These are phyloP conservation scores for Pogonocichla stellata DNA, from an alignment of 2,113 vertebrate species.

Conservation along the genomic window DNA sequence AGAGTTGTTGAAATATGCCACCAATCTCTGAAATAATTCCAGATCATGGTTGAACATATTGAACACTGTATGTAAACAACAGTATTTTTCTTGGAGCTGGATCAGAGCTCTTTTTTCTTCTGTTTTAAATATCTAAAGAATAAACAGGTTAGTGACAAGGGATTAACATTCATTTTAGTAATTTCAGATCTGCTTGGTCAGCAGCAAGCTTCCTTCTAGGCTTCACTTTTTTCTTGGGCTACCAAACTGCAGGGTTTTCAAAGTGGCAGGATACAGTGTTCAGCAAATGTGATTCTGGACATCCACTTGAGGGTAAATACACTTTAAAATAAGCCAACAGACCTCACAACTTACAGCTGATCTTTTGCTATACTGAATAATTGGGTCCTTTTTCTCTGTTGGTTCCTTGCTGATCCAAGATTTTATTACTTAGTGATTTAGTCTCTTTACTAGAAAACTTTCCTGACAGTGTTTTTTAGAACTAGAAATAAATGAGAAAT, in stretches of 20 bases:
- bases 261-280: not conserved
- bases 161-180: not conserved
- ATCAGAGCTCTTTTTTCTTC: constrained; percentile 53
- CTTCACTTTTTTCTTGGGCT: constrained; percentile 6
- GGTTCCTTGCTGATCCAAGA: not conserved
- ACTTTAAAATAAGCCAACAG: not conserved
- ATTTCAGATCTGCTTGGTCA: not conserved
- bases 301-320: not conserved
- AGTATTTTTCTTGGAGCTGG: constrained; percentile 61
- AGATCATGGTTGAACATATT: constrained; percentile 9
- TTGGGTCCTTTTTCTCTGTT: not conserved
- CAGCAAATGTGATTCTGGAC: constrained; percentile 5
- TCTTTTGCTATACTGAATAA: not conserved
- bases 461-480: not conserved
- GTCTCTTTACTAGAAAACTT: not conserved
- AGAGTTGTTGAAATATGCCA: constrained; percentile 27
- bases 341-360: not conserved
- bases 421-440: not conserved
- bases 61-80: not conserved
- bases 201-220: not conserved
- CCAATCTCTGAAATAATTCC: constrained; percentile 16
- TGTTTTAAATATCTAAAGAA: constrained; percentile 39
- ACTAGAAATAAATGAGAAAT: not conserved
- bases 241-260: not conserved
- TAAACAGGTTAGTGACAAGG: constrained; percentile 41